Evolutionary conservation across 2,113 vertebrate species (phyloP), one percentile per base, ranked within the genome.

Genomic region (Empidonax alnorum): DNA sequence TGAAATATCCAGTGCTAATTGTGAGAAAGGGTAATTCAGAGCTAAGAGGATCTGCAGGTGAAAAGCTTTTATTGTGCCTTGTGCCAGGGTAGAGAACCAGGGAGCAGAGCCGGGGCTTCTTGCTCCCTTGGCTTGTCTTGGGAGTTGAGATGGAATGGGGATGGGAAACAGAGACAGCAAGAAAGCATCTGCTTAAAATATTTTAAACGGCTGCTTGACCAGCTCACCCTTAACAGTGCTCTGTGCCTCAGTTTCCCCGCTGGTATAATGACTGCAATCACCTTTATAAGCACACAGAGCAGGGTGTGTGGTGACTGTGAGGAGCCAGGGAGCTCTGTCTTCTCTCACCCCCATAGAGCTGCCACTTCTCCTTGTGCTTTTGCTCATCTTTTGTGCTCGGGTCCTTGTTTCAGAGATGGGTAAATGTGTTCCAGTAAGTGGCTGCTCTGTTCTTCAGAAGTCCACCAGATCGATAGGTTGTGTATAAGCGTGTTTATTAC

Each of bases 401-500:
- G 50, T 74, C 59, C 21, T 52, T 81, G 37, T 65, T 79, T 78
- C 79, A 75, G 24, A 55, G 56, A 71, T 1, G 6, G 42, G 49
- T 86, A 72, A 85, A 90, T 47, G 68, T 72, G 61, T 91, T 91
- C 53, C 37, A 78, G 84, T 96, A 90, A 92, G 92, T 18, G 3
- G 50, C 81, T 86, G 50, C 69, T 81, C 75, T 75, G 62, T 84
- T 93, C 56, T 83, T 94, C 80, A 33, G 5, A 88, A 95, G 83
- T 25, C 80, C 80, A 14, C 10, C 44, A 12, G 93, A 95, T 96
- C 90, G 2, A 96, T 96, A 30, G 46, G 68, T 58, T 96, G 83
- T 95, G 39, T 93, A 73, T 94, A 84, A 96, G 88, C 4, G 8
- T 84, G 93, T 95, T 96, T 95, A 95, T 96, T 90, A 97, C 73